Evolutionary conservation across 1,140 invertebrate genomes (phyloP), one percentile per base, ranked within the genome.

Genomic region (Dolichoris vasculosae): DNA sequence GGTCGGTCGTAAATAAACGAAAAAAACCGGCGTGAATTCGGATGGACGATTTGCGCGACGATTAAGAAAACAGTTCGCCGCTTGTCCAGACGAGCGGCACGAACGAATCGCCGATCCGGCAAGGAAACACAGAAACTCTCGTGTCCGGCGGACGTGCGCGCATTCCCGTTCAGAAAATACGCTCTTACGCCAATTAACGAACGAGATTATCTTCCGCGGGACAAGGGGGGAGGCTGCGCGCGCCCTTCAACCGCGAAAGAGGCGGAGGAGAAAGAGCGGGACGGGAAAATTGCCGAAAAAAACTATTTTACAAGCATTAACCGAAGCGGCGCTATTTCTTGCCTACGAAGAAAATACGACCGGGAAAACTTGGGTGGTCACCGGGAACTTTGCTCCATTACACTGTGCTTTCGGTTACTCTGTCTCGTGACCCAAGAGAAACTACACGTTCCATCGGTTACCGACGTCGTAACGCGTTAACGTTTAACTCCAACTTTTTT

Each of bases 101-200:
- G 26, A 30, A 32, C 43, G 48, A 9, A 51, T 32, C 20, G 51
- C 32, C 32, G 8, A 11, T 23, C 4, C 48, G 1, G 76, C 48
- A n/a, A 30, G 48, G 48, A 63, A 59, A 82, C 32, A 82, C 69
- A 75, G 81, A 82, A 71, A 82, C 81, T 73, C 43, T 40, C 63
- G 75, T 82, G 38, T 63, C 17, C 43, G 26, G 7, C 55, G 63
- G 59, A 79, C 35, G 13, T 55, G 23, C 81, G 51, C 35, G 48
- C 20, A 40, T 32, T 67, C 73, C 46, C 15, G 79, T 87, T 84
- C 82, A 82, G 71, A 85, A 86, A 88, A 87, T 64, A 75, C 71
- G 8, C 40, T 67, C 30, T 73, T 84, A 59, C 30, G 87, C 90
- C 91, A 92, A 92, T 93, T 92, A 91, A 90, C 90, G 88, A 30